These are phyloP conservation scores for Amitus sp. DNA, from an alignment of 2,888 invertebrate species.

Conservation along the genomic window DNA sequence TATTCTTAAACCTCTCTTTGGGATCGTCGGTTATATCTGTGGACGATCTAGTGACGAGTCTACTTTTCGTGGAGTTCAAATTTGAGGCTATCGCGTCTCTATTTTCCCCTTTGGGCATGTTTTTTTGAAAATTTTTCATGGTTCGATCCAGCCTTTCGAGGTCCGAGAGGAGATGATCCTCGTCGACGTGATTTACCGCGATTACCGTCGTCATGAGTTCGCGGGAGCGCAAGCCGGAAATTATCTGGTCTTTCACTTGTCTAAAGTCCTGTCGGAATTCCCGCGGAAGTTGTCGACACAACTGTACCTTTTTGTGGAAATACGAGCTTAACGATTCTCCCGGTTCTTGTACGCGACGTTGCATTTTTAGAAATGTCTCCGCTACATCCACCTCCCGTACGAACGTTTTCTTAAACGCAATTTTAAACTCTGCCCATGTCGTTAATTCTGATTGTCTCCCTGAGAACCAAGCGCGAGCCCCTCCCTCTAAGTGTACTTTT, in stretches of 20 bases:
- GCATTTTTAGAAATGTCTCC: conserved; percentile 24
- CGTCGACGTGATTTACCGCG: conserved; percentile 10
- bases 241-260: conserved; percentile 19
- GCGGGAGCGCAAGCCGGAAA: conserved; percentile 20
- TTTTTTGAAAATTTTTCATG: conserved; percentile 11
- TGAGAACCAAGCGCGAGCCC: conserved; percentile 23
- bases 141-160: conserved; percentile 16
- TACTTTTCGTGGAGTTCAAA: too few species aligned
- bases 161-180: conserved; percentile 17
- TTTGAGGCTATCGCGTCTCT: not conserved
- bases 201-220: conserved; percentile 26
- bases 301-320: conserved; percentile 24
- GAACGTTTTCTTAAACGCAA: conserved; percentile 17
- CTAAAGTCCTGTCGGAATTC: too few species aligned
- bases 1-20: not conserved
- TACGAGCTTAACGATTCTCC: conserved; percentile 22
- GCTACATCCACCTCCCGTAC: conserved; percentile 13
- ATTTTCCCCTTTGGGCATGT: not conserved
- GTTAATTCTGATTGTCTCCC: conserved; percentile 5
- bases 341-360: conserved; percentile 12
- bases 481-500: conserved; percentile 18
- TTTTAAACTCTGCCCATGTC: conserved; percentile 10
- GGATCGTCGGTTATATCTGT: not conserved
- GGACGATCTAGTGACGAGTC: too few species aligned
- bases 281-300: conserved; percentile 16